Evolutionary conservation across 2,113 vertebrate species (phyloP).

Genomic region (Isurus oxyrinchus): DNA sequence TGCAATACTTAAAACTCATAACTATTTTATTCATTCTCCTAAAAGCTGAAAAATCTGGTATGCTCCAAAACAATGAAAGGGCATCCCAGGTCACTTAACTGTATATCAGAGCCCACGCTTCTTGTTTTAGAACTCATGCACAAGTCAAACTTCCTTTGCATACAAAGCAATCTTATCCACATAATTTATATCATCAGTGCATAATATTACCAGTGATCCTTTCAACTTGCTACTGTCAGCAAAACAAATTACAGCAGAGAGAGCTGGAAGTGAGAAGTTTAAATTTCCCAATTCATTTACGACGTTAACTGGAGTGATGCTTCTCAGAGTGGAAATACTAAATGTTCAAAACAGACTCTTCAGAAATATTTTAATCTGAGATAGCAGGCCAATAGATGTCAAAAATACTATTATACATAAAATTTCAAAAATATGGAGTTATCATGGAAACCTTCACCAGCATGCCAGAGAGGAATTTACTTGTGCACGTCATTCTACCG

Average conservation of each 20-base stretch:
- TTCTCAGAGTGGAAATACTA: background rate
- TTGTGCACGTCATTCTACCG: background rate
- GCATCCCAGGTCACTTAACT: background rate
- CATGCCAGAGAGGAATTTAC: background rate
- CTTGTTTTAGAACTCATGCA: slow-evolving; percentile 25
- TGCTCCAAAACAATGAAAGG: background rate
- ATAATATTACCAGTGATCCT: slow-evolving; percentile 11
- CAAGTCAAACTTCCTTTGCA: background rate
- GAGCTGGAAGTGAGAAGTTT: background rate
- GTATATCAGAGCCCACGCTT: background rate
- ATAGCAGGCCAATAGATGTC: background rate
- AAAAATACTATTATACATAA: background rate
- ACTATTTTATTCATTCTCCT: background rate
- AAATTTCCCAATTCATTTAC: background rate
- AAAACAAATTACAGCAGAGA: background rate
- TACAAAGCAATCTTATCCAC: background rate
- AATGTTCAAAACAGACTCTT: background rate
- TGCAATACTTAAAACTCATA: background rate
- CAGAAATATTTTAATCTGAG: background rate
- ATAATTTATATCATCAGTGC: slow-evolving; percentile 32
- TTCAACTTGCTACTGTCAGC: background rate
- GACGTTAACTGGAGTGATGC: background rate
- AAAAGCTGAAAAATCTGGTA: background rate
- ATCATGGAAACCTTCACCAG: background rate
- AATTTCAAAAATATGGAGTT: background rate